A percentile compares a stretch with the other conserved stretches of the same genome.
phyloP scores from a whole-genome alignment of 2,797 vertebrate species.

The Gymnoscopelus braueri region DNA sequence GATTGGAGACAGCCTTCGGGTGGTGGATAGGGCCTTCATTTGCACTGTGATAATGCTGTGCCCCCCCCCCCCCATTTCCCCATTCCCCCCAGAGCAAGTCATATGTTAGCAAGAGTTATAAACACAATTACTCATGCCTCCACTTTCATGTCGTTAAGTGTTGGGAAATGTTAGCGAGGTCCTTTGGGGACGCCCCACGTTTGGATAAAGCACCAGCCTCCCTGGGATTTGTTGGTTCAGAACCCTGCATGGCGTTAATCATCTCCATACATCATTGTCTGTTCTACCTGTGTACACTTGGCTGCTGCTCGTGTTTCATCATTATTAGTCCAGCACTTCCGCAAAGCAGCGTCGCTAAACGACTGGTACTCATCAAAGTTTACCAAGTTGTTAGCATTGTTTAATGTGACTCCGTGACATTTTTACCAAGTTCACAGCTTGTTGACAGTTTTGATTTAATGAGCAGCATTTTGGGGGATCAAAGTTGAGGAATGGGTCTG shows the following conservation, averaged over 20 bases:
- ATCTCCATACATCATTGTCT: conserved; percentile 43
- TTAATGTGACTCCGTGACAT: background rate
- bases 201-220: conserved; percentile 57
- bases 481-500: background rate
- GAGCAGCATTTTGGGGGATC: background rate
- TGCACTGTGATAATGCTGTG: background rate
- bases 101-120: background rate
- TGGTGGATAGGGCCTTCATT: conserved; percentile 10
- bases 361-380: conserved; percentile 13
- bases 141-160: conserved; percentile 41
- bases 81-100: too few relatives aligned
- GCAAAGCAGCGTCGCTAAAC: conserved; percentile 15
- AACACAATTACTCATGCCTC: conserved; percentile 27
- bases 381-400: conserved; percentile 1
- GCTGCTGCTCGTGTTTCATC: conserved; percentile 12
- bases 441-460: conserved; percentile 1
- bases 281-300: conserved; percentile 13
- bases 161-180: conserved; percentile 38
- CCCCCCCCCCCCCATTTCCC: too few relatives aligned
- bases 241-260: conserved; percentile 44
- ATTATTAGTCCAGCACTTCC: conserved; percentile 16
- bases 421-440: background rate
- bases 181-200: conserved; percentile 49
- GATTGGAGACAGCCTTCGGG: conserved; percentile 34
- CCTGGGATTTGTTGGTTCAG: conserved; percentile 48